Evolutionary conservation across 92 coral and sea anemone species (phyloP), one percentile per base, ranked within the genome.

Genomic region (Chrysogorgia sp.): DNA sequence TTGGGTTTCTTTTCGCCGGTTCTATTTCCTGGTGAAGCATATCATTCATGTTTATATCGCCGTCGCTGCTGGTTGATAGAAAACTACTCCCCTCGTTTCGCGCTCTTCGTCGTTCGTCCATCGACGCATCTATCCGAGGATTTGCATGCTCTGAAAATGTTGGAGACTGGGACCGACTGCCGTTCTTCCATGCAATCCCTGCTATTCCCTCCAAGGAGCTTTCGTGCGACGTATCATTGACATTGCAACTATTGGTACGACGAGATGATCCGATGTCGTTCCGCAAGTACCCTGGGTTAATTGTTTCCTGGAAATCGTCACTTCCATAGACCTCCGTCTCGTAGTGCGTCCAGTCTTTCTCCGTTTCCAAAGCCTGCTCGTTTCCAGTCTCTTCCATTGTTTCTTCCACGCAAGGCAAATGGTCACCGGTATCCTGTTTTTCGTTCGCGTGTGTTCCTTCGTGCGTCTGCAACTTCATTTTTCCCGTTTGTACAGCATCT

Each of bases 51-150:
- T 64, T 31, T 2, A 50, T 72, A 23, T 32, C 34, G 2, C 64
- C 52, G 0, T 72, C 79, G 3, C 34, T 72, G 23, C 79, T 72
- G 20, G 41, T 72, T 34, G 79, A 72, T 17, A 72, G 10, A 26
- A 72, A 53, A 55, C 79, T 72, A 41, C 60, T 69, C 2, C 60
- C 60, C 4, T 69, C 76, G 60, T 55, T 13, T 0, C 65, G 79
- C 40, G 65, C 79, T 69, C 76, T 45, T 1, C 22, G 34, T 10
- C 34, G 23, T 22, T 22, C 24, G 0, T 10, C 1, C 22, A 22
- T 4, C 34, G 12, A 37, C 2, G 53, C 2, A 15, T 15, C n/a
- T 7, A 7, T 47, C n/a, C 15, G 53, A 47, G 14, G 14, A 15
- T n/a, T 47, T 6, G 53, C 7, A 47, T 47, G 2, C 2, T 47